These are phyloP conservation scores for Drosophila affinis DNA, from an alignment of 2,888 invertebrate genomes.

Conservation along the genomic window DNA sequence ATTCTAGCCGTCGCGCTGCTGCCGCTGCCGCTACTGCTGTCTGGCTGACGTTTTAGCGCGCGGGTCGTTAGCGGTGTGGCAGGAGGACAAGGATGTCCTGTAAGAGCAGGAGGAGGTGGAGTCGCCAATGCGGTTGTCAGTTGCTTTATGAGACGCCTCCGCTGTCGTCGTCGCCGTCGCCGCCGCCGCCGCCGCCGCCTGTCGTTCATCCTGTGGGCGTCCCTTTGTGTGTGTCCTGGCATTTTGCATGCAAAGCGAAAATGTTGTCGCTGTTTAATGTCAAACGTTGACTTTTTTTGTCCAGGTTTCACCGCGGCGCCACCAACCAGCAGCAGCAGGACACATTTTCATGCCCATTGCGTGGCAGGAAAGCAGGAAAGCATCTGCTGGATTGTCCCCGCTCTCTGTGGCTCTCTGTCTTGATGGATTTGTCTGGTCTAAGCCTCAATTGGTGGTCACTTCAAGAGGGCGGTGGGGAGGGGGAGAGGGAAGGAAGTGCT, in stretches of 20 bases:
- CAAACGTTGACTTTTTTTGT: slow-evolving; percentile 57
- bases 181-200: background rate
- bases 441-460: slow-evolving; percentile 61
- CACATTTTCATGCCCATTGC: slow-evolving; percentile 68
- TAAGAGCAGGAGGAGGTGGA: background rate
- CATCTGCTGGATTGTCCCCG: background rate
- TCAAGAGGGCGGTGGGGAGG: slow-evolving; percentile 16
- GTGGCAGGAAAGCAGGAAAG: slow-evolving; percentile 26
- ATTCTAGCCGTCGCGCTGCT: slow-evolving; percentile 16
- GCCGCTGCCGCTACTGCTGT: slow-evolving; percentile 20
- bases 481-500: background rate
- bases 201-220: slow-evolving; percentile 47
- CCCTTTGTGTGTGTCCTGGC: slow-evolving; percentile 66
- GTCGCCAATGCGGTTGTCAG: slow-evolving; percentile 62
- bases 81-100: slow-evolving; percentile 20
- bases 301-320: slow-evolving; percentile 2
- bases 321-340: slow-evolving; percentile 48
- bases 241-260: slow-evolving; percentile 76
- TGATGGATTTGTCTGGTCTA: slow-evolving; percentile 73
- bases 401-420: slow-evolving; percentile 57
- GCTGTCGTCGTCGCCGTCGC: slow-evolving; percentile 7
- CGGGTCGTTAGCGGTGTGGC: slow-evolving; percentile 60
- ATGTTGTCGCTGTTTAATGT: slow-evolving; percentile 80
- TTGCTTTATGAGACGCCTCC: slow-evolving; percentile 68
- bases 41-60: slow-evolving; percentile 72